Conservation (phyloP, 1,140 invertebrate genomes). For the Apolygus lucorum region DNA sequence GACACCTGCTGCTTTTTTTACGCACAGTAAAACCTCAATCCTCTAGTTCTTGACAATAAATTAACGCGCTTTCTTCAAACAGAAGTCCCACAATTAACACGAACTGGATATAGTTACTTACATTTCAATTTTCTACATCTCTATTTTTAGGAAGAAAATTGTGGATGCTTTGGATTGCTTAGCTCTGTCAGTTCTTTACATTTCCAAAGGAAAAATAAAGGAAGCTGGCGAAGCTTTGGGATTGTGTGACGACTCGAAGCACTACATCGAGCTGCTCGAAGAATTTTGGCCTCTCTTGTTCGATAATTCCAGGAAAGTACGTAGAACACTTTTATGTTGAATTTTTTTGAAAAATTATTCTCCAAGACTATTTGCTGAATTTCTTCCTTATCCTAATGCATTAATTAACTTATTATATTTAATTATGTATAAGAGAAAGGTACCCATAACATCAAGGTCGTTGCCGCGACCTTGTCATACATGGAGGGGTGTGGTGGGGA, state of each 20-base stretch:
- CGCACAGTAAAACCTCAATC: too few relatives aligned
- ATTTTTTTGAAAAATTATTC: not conserved
- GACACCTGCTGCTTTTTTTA: too few relatives aligned
- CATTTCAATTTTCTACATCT: too few relatives aligned
- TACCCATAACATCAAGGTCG: too few relatives aligned
- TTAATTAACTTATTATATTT: too few relatives aligned
- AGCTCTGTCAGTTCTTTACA: constrained; percentile 44
- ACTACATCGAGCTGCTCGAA: constrained; percentile 39
- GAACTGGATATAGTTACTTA: constrained; percentile 8
- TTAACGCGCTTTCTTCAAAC: too few relatives aligned
- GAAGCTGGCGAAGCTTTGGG: constrained; percentile 42
- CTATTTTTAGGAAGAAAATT: constrained; percentile 18
- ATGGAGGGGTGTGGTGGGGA: too few relatives aligned
- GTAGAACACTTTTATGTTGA: not conserved
- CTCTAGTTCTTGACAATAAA: too few relatives aligned
- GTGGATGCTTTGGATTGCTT: constrained; percentile 36
- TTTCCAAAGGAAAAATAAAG: constrained; percentile 45
- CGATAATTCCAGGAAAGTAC: constrained; percentile 28
- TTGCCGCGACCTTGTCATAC: too few relatives aligned
- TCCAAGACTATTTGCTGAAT: too few relatives aligned
- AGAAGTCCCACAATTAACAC: not conserved
- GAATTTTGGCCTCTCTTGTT: constrained; percentile 44
- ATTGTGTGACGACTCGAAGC: constrained; percentile 35
- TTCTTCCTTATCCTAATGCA: not conserved
- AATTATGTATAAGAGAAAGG: too few relatives aligned